phyloP scores from a whole-genome alignment of 2,888 invertebrate species.

The Mesoligia furuncula region DNA sequence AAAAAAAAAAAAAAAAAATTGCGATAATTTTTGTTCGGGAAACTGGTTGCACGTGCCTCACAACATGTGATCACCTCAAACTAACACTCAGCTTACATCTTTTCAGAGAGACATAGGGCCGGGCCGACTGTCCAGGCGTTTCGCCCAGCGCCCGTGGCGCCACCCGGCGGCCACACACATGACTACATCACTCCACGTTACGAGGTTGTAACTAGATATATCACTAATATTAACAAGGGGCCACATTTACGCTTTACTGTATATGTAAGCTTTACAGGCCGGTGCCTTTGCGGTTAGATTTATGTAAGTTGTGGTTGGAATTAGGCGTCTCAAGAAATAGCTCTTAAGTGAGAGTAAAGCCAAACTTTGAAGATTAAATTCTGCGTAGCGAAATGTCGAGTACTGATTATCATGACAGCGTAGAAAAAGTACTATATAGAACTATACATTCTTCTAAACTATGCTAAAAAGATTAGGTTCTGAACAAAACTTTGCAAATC shows the following conservation, averaged over 20 bases:
- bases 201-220: constrained; percentile 61
- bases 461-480: neutral
- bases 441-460: neutral
- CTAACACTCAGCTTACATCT: constrained; percentile 19
- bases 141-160: constrained; percentile 32
- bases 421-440: neutral
- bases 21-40: neutral
- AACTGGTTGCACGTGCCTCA: neutral
- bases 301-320: constrained; percentile 6
- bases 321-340: constrained; percentile 1
- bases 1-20: no score
- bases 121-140: constrained; percentile 39
- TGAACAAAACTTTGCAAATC: neutral
- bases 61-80: neutral
- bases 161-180: constrained; percentile 29
- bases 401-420: constrained; percentile 4
- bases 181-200: constrained; percentile 50
- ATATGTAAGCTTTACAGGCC: constrained; percentile 30
- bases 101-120: constrained; percentile 73
- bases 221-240: constrained; percentile 54
- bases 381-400: constrained; percentile 3
- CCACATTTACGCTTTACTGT: constrained; percentile 48
- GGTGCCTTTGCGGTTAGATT: constrained; percentile 36
- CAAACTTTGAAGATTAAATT: constrained; percentile 4
- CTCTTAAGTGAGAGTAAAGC: constrained; percentile 13